Evolutionary conservation across 1,140 invertebrate genomes (phyloP), one percentile per base, ranked within the genome.

Genomic region (Drosophila tristis): DNA sequence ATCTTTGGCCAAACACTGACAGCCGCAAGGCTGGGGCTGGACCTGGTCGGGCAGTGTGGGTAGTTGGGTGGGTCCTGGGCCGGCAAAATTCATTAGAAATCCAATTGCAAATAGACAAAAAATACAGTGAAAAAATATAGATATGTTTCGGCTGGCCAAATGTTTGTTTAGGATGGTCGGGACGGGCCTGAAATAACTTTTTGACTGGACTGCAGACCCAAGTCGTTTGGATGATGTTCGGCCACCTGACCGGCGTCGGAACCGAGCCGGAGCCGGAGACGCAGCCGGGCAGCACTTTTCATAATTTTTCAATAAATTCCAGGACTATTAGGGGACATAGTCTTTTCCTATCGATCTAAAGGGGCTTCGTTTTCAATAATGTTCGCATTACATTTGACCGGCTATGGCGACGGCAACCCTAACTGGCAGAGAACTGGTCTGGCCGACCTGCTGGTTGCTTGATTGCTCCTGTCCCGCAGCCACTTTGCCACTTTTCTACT

Each of bases 231-330:
- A 8, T 29, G 29, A 25, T 25, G 2, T 29, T 35, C 3, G 35
- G 35, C 35, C 16, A 57, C 45, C 58, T 66, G 44, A 13, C 55
- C 35, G 20, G 5, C 20, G 20, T 20, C 20, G 20, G 16, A 16
- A 16, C 16, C 16, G 16, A 16, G 16, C 16, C 16, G 16, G 20
- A 2, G 20, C 20, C 20, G 5, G 48, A 31, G 20, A 1, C 5
- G 11, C 59, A 31, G 20, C 20, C 5, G 11, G 65, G 44, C 35
- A 49, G 42, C 58, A 25, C 58, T 57, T 81, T 71, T 81, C 54
- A 86, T 86, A 86, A 86, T 89, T 86, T 86, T 79, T 73, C 75
- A 87, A 89, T 86, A 86, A 87, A 86, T 86, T 86, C 58, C 26
- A 51, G 44, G 60, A 45, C 76, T 51, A 66, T 77, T 70, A 75